These are phyloP conservation scores for Bradysia coprophila DNA, from an alignment of 1,140 invertebrate genomes.

Conservation along the genomic window DNA sequence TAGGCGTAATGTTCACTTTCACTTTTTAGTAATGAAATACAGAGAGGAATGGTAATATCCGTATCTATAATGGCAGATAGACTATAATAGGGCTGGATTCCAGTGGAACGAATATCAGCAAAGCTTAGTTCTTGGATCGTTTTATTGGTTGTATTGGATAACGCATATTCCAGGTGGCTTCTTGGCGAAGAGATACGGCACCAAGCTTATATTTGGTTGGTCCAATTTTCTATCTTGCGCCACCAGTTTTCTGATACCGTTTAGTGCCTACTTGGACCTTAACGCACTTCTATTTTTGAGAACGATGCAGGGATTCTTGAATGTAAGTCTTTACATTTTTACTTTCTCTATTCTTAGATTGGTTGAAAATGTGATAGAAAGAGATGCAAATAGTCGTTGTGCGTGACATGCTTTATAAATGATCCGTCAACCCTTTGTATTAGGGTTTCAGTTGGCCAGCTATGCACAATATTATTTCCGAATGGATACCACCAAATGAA, in stretches of 20 bases:
- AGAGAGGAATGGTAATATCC: no score
- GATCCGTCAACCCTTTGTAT: slow-evolving; percentile 8
- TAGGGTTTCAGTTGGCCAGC: slow-evolving; percentile 68
- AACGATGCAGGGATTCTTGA: no score
- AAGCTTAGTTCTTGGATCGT: slow-evolving; percentile 46
- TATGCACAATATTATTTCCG: slow-evolving; percentile 63
- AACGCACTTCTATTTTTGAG: slow-evolving; percentile 39
- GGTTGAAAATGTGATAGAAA: no score
- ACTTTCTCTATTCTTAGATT: no score
- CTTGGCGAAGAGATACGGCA: slow-evolving; percentile 45
- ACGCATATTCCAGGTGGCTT: slow-evolving; percentile 57
- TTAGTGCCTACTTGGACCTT: slow-evolving; percentile 37
- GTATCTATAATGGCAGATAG: neutral
- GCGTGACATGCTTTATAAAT: slow-evolving; percentile 52
- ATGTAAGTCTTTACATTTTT: no score
- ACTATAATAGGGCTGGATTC: neutral
- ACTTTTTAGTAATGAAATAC: neutral
- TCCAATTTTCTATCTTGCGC: slow-evolving; percentile 46
- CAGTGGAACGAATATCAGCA: slow-evolving; percentile 49
- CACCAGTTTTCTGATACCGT: slow-evolving; percentile 50
- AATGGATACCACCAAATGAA: slow-evolving; percentile 69
- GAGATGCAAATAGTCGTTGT: no score
- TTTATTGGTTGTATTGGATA: slow-evolving; percentile 55
- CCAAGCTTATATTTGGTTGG: slow-evolving; percentile 47
- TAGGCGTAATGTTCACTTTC: neutral